phyloP scores from a whole-genome alignment of 2,797 vertebrate genomes.

The Enteromius afrohamiltoni region DNA sequence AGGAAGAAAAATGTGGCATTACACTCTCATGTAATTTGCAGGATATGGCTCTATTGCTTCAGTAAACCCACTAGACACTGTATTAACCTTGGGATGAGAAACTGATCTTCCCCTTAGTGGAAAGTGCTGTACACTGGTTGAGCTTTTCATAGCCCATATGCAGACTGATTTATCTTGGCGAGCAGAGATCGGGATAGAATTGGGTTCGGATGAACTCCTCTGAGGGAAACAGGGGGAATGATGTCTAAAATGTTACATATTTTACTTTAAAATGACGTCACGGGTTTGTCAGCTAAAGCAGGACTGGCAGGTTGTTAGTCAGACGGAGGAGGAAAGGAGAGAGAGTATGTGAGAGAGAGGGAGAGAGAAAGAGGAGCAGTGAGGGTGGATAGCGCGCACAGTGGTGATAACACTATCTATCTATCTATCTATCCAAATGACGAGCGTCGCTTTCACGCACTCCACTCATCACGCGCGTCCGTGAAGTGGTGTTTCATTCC shows the following conservation, averaged over 20 bases:
- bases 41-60: slow-evolving; percentile 33
- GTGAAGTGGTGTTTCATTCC: slow-evolving; percentile 51
- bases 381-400: slow-evolving; percentile 44
- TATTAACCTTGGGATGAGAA: slow-evolving; percentile 59
- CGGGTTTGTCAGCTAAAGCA: slow-evolving; percentile 69
- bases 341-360: slow-evolving; percentile 64
- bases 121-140: slow-evolving; percentile 36
- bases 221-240: not conserved
- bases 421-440: slow-evolving; percentile 66
- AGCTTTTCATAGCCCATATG: slow-evolving; percentile 39
- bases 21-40: slow-evolving; percentile 35
- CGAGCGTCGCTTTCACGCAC: slow-evolving; percentile 62
- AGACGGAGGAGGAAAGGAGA: slow-evolving; percentile 66
- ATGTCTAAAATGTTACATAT: slow-evolving; percentile 64
- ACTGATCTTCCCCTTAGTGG: slow-evolving; percentile 35
- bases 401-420: slow-evolving; percentile 59
- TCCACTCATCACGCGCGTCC: slow-evolving; percentile 49
- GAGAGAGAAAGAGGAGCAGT: slow-evolving; percentile 45
- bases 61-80: slow-evolving; percentile 45
- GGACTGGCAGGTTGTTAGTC: slow-evolving; percentile 77
- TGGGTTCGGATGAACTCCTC: slow-evolving; percentile 33
- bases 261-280: slow-evolving; percentile 82
- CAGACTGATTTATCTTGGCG: slow-evolving; percentile 30
- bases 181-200: slow-evolving; percentile 32
- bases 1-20: slow-evolving; percentile 43